Conservation (phyloP, 2,888 invertebrate species). For the Spicauda simplicius region DNA sequence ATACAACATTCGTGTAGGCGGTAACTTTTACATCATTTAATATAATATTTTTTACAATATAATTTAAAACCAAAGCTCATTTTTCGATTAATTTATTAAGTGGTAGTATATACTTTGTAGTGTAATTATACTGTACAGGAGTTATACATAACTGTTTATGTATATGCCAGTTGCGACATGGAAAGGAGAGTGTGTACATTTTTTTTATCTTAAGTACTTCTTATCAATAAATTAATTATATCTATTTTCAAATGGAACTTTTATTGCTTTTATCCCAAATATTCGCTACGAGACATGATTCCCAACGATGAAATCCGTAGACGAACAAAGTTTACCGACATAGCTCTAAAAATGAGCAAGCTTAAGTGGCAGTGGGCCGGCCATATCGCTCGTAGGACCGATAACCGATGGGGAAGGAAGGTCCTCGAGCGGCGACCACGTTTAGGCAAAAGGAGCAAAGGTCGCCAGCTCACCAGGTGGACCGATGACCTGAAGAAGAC, state of each 20-base stretch:
- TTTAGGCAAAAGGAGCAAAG: too few relatives aligned
- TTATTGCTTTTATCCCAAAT: slow-evolving; percentile 48
- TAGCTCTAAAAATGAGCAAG: too few relatives aligned
- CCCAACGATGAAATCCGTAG: too few relatives aligned
- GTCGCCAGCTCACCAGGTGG: too few relatives aligned
- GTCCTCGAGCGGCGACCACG: too few relatives aligned
- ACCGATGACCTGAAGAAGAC: too few relatives aligned
- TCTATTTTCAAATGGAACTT: slow-evolving; percentile 69
- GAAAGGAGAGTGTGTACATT: slow-evolving; percentile 65
- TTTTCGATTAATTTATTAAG: slow-evolving; percentile 61
- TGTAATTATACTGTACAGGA: slow-evolving; percentile 54
- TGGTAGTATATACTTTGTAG: slow-evolving; percentile 36
- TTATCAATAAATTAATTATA: slow-evolving; percentile 79
- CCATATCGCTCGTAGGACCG: too few relatives aligned
- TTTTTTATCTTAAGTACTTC: slow-evolving; percentile 55
- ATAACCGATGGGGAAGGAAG: too few relatives aligned
- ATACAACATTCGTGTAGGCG: background rate
- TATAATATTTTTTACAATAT: slow-evolving; percentile 52
- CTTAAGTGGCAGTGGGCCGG: too few relatives aligned
- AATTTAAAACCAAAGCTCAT: slow-evolving; percentile 72
- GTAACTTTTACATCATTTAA: slow-evolving; percentile 20
- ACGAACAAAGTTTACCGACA: too few relatives aligned
- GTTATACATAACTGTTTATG: slow-evolving; percentile 45
- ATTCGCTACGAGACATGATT: background rate
- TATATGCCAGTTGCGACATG: slow-evolving; percentile 57